phyloP scores from a whole-genome alignment of 2,113 vertebrate genomes.

The Anoplopoma fimbria region DNA sequence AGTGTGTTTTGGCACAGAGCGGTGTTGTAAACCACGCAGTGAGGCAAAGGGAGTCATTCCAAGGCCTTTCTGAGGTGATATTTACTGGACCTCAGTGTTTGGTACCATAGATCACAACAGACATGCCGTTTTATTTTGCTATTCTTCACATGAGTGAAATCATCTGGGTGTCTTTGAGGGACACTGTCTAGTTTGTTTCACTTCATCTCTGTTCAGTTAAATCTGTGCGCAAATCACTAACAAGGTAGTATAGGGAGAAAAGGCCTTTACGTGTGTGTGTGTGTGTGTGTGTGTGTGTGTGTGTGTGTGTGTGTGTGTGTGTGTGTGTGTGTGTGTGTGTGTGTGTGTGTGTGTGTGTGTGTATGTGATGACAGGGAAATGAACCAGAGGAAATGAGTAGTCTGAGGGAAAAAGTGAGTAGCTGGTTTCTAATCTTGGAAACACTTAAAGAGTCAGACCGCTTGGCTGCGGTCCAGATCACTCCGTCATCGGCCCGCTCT shows the following conservation, averaged over 20 bases:
- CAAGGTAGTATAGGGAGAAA: neutral
- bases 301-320: neutral
- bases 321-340: neutral
- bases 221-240: slow-evolving; percentile 9
- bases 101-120: slow-evolving; percentile 12
- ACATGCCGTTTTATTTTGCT: slow-evolving; percentile 25
- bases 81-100: slow-evolving; percentile 37
- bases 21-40: slow-evolving; percentile 23
- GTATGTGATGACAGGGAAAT: slow-evolving; percentile 47
- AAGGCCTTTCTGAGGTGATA: slow-evolving; percentile 22
- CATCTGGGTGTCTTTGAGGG: slow-evolving; percentile 6
- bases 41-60: slow-evolving; percentile 33
- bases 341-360: neutral
- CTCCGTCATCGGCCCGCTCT: slow-evolving; percentile 28
- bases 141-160: slow-evolving; percentile 48
- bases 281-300: neutral
- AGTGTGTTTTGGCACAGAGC: slow-evolving; percentile 35
- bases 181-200: slow-evolving; percentile 22
- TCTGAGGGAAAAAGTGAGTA: slow-evolving; percentile 46
- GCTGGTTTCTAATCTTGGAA: slow-evolving; percentile 65
- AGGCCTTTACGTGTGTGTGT: neutral
- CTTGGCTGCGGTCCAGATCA: slow-evolving; percentile 53
- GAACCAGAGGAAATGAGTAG: slow-evolving; percentile 45
- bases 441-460: slow-evolving; percentile 54
- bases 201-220: slow-evolving; percentile 14